Evolutionary conservation across 2,888 invertebrate genomes (phyloP), one percentile per base, ranked within the genome.

Genomic region (Arenicola marina): DNA sequence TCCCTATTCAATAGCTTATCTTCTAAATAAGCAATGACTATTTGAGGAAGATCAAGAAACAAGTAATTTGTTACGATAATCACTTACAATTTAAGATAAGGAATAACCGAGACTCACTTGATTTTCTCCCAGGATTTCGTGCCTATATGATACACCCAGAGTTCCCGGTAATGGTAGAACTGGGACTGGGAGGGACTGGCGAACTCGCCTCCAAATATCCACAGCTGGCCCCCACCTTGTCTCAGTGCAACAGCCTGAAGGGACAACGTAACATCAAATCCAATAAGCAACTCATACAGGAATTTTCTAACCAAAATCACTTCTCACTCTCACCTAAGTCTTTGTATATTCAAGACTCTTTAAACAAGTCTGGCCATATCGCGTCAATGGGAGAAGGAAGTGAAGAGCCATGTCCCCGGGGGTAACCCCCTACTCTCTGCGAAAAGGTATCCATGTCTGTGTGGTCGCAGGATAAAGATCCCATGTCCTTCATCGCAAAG

Each of bases 201-300:
- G 84, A 91, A 95, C 85, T 96, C 95, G 1, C 96, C 96, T 4
- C 95, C 96, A 85, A 95, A 95, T 53, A 90, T 81, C 89, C 89
- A 90, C 54, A 89, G 78, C 74, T 91, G 85, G 86, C 91, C 91
- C 1, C 92, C 92, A 72, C 89, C 89, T 44, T 89, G 88, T 0
- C 91, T 88, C 24, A 91, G 87, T 0, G 89, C 86, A 2, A 92
- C 88, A 77, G 93, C 90, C 83, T 84, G 65, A n/a, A n/a, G n/a
- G n/a, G n/a, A n/a, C n/a, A n/a, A n/a, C n/a, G n/a, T n/a, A n/a
- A n/a, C n/a, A n/a, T n/a, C n/a, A n/a, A n/a, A n/a, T n/a, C n/a
- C n/a, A n/a, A n/a, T n/a, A n/a, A n/a, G n/a, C n/a, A n/a, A n/a
- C n/a, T n/a, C n/a, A n/a, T n/a, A n/a, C n/a, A n/a, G n/a, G n/a